A percentile compares a stretch with the other conserved stretches of the same genome.
These are phyloP conservation scores for Orthonyx spaldingii DNA, from an alignment of 2,113 vertebrate species.

Conservation along the genomic window DNA sequence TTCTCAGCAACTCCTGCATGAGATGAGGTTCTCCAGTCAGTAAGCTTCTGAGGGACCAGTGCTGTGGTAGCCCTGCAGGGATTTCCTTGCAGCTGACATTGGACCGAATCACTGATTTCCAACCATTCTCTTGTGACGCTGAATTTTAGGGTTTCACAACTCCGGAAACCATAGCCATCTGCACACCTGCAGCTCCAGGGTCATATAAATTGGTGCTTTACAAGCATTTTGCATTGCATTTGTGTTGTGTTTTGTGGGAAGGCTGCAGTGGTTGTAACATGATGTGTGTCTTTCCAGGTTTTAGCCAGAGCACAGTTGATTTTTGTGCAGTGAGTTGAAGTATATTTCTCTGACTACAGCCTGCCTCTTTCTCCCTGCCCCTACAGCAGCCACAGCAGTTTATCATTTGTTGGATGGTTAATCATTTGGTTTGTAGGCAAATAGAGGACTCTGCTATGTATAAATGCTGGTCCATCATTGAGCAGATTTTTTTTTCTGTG, in stretches of 20 bases:
- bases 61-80: neutral
- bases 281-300: neutral
- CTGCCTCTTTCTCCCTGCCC: neutral
- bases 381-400: neutral
- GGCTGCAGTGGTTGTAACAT: neutral
- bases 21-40: neutral
- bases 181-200: rapidly evolving
- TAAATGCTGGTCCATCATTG: neutral
- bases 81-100: neutral
- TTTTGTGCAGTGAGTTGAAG: neutral
- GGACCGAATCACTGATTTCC: neutral
- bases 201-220: neutral
- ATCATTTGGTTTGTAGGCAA: neutral
- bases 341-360: neutral
- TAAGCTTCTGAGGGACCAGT: neutral
- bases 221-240: neutral
- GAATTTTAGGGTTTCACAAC: neutral
- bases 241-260: neutral
- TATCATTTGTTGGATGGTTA: neutral
- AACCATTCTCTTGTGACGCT: neutral
- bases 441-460: neutral
- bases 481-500: neutral
- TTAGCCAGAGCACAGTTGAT: neutral
- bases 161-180: neutral
- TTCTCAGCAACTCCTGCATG: rapidly evolving